Base-by-base conservation (phyloP, 2,113 vertebrate species). In the Plotosus lineatus region DNA sequence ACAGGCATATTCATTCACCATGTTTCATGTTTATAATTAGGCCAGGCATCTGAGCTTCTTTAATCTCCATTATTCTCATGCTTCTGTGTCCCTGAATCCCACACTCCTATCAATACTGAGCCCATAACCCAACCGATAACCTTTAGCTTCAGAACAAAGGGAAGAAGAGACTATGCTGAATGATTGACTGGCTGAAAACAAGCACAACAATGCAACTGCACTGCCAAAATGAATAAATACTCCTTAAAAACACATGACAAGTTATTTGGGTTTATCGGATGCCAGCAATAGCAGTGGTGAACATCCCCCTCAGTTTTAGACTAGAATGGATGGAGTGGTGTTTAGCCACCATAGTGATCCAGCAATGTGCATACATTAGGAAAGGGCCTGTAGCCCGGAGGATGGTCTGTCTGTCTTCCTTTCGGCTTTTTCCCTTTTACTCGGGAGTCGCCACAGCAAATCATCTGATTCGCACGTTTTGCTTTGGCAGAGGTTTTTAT, bases 211-310 rank as follows among this genome's bases (percentile, higher is more conserved):
- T 21, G 21, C 21, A 75, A 69, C 55, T 72, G 42, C 82, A 61
- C 48, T 60, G 23, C 77, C 71, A 72, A 53, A 74, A 23, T 4
- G 21, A 77, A 51, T 46, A 81, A 73, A 82, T 55, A 72, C 65
- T 50, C 42, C 82, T 66, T 55, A 72, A 74, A n/a, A 80, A 77
- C 58, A 77, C 60, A 84, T 79, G 76, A 84, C 79, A 73, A 73
- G 79, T 66, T 80, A 73, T 61, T 80, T 75, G 53, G 75, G 61
- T 76, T 56, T 12, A 44, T 50, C 69, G 53, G 55, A 72, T 65
- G 63, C 79, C 75, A 84, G 75, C 48, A 68, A 77, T 86, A 79
- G 56, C 17, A 81, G 42, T 66, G 42, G 78, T 53, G 72, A 74
- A 21, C 33, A 73, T 51, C 28, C 42, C 42, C 66, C 77, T 60